Base-by-base conservation (phyloP, 2,888 invertebrate genomes). In the Eilema depressum region DNA sequence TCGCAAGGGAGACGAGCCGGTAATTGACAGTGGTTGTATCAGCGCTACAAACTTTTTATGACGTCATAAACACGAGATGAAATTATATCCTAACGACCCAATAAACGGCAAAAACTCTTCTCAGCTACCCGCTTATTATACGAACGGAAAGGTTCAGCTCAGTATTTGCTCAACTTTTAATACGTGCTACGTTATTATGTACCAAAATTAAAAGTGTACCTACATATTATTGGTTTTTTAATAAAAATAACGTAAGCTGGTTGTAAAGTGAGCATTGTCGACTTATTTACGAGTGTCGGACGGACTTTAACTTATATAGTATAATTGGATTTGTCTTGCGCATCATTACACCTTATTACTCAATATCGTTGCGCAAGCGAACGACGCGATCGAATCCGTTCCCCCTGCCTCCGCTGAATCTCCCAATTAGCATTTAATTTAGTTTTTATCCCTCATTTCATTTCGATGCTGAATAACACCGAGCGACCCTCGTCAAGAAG, bases 41-140 rank as follows among this genome's bases (percentile, higher is more conserved):
- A 89, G 88, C 88, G 91, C 88, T 91, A 88, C 88, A 92, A 93
- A 93, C 91, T 93, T 93, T 93, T 94, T 93, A 93, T 91, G 85
- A 84, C 88, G 85, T 89, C 93, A 92, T 94, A 94, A 94, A 93
- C 93, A 93, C 93, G 91, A 91, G 93, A 94, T 93, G 93, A 94
- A 93, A 94, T 94, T 93, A 93, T 94, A 93, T 93, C 91, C 92
- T 93, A 93, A 94, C 93, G 93, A 91, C 91, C 91, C 92, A 92
- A 93, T 93, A 93, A 94, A 93, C 90, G 90, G 88, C 90, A 92
- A 93, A 92, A 93, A 90, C 92, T 92, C 92, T 87, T 91, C 89
- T 86, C 87, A 84, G 87, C 89, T 85, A 88, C 89, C 89, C 88
- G 90, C 61, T 88, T 92, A 93, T 93, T 91, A 91, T 89, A 88